phyloP scores from a whole-genome alignment of 2,113 vertebrate species.

The Eulemur rufifrons region DNA sequence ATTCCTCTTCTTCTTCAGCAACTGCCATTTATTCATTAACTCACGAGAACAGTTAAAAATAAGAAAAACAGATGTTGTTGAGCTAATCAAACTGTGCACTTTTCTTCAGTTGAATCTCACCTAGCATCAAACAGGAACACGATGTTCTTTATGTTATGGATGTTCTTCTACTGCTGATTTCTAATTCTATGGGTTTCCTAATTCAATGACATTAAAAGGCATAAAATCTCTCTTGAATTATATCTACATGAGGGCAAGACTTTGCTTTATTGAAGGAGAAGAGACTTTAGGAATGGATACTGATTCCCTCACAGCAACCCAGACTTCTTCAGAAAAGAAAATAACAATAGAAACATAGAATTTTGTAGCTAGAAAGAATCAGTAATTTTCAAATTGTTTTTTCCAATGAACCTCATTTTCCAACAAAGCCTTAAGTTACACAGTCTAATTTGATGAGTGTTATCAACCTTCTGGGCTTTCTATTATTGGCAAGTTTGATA shows the following conservation, averaged over 20 bases:
- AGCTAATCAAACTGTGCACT: constrained; percentile 63
- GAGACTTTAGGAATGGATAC: not conserved
- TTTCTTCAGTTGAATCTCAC: constrained; percentile 75
- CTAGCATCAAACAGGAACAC: constrained; percentile 61
- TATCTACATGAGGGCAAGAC: not conserved
- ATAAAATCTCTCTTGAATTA: not conserved
- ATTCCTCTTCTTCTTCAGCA: not conserved
- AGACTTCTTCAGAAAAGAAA: not conserved
- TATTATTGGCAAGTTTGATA: not conserved
- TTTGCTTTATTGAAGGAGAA: constrained; percentile 8
- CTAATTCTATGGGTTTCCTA: not conserved
- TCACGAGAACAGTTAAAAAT: constrained; percentile 57
- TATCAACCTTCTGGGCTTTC: not conserved
- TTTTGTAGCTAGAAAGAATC: not conserved
- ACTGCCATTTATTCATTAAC: constrained; percentile 63
- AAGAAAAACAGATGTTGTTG: constrained; percentile 73
- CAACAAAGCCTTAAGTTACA: too few species aligned
- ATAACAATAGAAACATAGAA: not conserved
- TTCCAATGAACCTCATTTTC: not conserved
- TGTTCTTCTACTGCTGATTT: constrained; percentile 62
- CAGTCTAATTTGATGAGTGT: not conserved
- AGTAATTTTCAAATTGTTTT: not conserved
- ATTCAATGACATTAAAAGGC: not conserved
- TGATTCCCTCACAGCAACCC: not conserved
- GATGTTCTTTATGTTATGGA: constrained; percentile 64